These are phyloP conservation scores for Ephialtes manifestator DNA, from an alignment of 2,888 invertebrate genomes.

Conservation along the genomic window DNA sequence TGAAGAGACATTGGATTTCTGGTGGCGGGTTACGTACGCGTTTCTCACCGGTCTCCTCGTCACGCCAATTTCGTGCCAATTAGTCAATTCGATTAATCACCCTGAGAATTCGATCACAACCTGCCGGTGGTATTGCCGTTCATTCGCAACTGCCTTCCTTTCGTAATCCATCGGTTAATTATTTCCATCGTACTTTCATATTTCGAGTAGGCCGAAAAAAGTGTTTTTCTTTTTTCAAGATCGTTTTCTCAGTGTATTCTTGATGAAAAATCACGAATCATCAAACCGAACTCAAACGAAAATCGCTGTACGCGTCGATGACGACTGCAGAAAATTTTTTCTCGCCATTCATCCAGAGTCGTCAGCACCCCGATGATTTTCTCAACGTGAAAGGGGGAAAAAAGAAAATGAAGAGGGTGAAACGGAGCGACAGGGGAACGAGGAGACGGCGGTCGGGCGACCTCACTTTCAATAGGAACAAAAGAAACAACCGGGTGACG, in stretches of 20 bases:
- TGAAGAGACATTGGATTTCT: background rate
- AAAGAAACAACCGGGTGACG: constrained; percentile 40
- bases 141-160: constrained; percentile 6
- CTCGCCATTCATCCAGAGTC: constrained; percentile 2
- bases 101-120: constrained; percentile 49
- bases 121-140: background rate
- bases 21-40: constrained; percentile 9
- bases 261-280: background rate
- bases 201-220: background rate
- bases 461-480: constrained; percentile 50
- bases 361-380: constrained; percentile 20
- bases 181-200: background rate
- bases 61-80: constrained; percentile 67
- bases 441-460: constrained; percentile 21
- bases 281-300: background rate
- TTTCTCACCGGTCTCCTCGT: constrained; percentile 39
- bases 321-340: constrained; percentile 2
- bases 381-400: background rate
- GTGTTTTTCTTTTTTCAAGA: background rate
- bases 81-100: constrained; percentile 68
- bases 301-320: too few relatives aligned
- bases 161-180: constrained; percentile 11
- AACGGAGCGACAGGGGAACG: background rate
- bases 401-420: background rate
- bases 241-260: background rate